Evolutionary conservation across 2,888 invertebrate species (phyloP), one percentile per base, ranked within the genome.

Genomic region (Vandiemenella viatica): DNA sequence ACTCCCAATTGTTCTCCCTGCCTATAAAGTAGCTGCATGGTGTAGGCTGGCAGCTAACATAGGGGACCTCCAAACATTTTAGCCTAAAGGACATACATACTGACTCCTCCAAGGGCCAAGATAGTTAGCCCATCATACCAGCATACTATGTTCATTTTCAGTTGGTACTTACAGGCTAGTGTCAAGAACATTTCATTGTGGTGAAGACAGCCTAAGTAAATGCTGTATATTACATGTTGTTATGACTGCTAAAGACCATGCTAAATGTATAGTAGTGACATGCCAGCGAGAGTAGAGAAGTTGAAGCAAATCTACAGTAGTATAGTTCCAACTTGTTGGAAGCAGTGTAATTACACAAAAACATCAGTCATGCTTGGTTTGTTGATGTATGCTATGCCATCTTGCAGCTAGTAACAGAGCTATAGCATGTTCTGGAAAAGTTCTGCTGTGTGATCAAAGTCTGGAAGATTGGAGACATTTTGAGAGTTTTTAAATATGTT

Each of bases 371-470:
- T 43, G 19, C 43, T 43, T 43, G 19, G 19, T 43, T 43, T 17
- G 20, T 18, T 8, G 43, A 43, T 17, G 43, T 43, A 17, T 43
- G 18, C 43, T 17, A 43, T n/a, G 43, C 19, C 43, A 43, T 43
- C 19, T 43, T 18, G 16, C 18, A 43, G 19, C 43, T 13, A 43
- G 16, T 43, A 43, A 19, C 17, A 43, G 19, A 43, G 20, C 17
- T 43, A 43, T 6, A 43, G 43, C 16, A 43, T 43, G 17, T 43
- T 43, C 43, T 43, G 17, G 17, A 43, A 43, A 19, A 43, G 43
- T 18, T 43, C 20, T 43, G 43, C 43, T 43, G 43, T 19, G 19
- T 43, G 43, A 43, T 43, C 43, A 7, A 7, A 17, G 43, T 18
- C 16, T 13, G 43, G n/a, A 26, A 26, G 26, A 26, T 13, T 8